phyloP scores from a whole-genome alignment of 2,888 invertebrate genomes.

The Ctenicera cuprea region DNA sequence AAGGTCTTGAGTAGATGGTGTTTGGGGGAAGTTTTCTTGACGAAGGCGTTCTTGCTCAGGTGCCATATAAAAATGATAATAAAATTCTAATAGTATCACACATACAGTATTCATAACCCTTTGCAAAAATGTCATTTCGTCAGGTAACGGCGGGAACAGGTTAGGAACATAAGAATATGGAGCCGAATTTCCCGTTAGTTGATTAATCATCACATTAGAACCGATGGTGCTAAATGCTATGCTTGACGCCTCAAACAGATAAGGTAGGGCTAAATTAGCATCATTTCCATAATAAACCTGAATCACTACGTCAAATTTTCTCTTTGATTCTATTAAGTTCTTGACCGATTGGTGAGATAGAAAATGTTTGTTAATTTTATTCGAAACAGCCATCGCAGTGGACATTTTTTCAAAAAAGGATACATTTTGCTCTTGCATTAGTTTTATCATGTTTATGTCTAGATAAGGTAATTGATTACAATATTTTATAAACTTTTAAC shows the following conservation, averaged over 20 bases:
- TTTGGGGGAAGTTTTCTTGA: constrained; percentile 56
- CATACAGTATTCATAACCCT: constrained; percentile 16
- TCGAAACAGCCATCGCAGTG: neutral
- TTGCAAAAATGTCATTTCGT: constrained; percentile 63
- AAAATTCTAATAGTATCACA: neutral
- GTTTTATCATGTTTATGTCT: neutral
- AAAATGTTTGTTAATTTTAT: constrained; percentile 17
- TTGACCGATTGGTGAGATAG: constrained; percentile 42
- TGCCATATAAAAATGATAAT: neutral
- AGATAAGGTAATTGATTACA: neutral
- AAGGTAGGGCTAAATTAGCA: constrained; percentile 65
- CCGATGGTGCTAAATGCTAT: constrained; percentile 64
- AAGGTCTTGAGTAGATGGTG: constrained; percentile 56
- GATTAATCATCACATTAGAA: constrained; percentile 58
- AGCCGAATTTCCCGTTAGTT: constrained; percentile 63
- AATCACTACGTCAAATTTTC: constrained; percentile 64
- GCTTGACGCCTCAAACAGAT: constrained; percentile 65
- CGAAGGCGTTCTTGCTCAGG: constrained; percentile 31
- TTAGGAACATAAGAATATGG: constrained; percentile 67
- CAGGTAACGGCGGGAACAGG: constrained; percentile 50
- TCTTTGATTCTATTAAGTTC: constrained; percentile 49
- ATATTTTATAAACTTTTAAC: neutral
- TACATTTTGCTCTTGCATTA: constrained; percentile 1
- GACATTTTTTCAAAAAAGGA: constrained; percentile 10
- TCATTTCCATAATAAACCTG: constrained; percentile 65